Percentiles rank a stretch among this genome's conserved stretches.
Conservation (phyloP, 1,140 invertebrate species). For the Bradysia coprophila region DNA sequence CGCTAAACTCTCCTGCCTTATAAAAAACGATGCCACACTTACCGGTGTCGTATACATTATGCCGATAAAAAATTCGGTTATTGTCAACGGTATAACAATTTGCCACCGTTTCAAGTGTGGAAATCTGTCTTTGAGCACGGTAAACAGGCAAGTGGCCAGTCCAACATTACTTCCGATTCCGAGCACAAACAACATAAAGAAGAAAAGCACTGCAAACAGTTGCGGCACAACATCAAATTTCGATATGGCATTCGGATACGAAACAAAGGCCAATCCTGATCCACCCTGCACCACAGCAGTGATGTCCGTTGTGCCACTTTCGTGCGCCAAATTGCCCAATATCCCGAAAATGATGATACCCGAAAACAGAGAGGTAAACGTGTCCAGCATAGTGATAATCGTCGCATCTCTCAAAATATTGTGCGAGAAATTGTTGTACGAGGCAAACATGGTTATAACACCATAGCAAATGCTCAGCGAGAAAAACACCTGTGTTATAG, state of each 20-base stretch:
- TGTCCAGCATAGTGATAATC: conserved; percentile 51
- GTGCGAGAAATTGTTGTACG: conserved; percentile 64
- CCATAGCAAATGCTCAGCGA: conserved; percentile 63
- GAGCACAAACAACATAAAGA: conserved; percentile 69
- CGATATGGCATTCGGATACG: conserved; percentile 76
- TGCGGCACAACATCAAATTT: conserved; percentile 59
- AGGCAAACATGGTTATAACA: conserved; percentile 64
- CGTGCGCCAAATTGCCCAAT: conserved; percentile 45
- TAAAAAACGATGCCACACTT: conserved; percentile 14
- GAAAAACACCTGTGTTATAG: conserved; percentile 35
- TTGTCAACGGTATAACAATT: conserved; percentile 30
- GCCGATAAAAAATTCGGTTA: conserved; percentile 41
- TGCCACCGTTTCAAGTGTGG: conserved; percentile 35
- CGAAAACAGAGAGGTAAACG: conserved; percentile 55
- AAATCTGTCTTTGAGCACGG: conserved; percentile 50
- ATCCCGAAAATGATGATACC: conserved; percentile 69
- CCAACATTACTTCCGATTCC: conserved; percentile 58
- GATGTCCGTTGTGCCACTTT: conserved; percentile 32
- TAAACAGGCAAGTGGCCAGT: conserved; percentile 42
- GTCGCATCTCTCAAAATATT: conserved; percentile 51
- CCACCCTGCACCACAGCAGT: conserved; percentile 39
- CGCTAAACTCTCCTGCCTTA: conserved; percentile 1
- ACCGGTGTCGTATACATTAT: conserved; percentile 58
- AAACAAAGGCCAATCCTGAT: conserved; percentile 62
- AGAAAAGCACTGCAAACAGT: conserved; percentile 75